Base-by-base conservation (phyloP, 2,113 vertebrate species). In the Hylia prasina region DNA sequence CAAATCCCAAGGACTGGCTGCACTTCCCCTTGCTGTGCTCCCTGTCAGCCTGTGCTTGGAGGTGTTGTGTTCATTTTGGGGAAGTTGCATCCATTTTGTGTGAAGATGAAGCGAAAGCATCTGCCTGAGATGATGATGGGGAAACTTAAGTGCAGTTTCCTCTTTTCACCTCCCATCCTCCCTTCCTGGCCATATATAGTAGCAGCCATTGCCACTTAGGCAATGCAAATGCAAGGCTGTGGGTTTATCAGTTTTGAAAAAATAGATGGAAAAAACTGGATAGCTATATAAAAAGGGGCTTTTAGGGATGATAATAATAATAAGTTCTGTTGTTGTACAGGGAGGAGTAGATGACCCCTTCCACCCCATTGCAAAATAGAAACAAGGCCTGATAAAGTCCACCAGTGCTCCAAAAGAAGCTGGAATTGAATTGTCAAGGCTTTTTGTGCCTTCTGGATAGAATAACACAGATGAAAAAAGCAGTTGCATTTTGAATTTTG, bases 41-140 rank as follows among this genome's bases (percentile, higher is more conserved):
- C 0, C 0, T 17, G 15, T 17, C 7, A 20, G 21, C 0, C 0
- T 1, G 2, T 75, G 47, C 61, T 68, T 22, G 22, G 48, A 68
- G 58, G 16, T 28, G 31, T 10, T 31, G 2, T 31, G 40, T 18
- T 78, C 11, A 0, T 80, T 93, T 69, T 45, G 79, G 56, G 47
- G 54, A 44, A 80, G 50, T 50, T 50, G 15, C 33, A 9, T 51
- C 63, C 72, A 6, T 89, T 87, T 91, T 56, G 77, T 45, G 51
- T 84, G 39, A 44, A 61, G 80, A 92, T 28, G 53, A 68, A 70
- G 73, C 33, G 39, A 33, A 82, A 93, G 54, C 4, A 1, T 61
- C 66, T 50, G n/a, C 39, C 65, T 70, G 71, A 88, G 70, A 27
- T 22, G 47, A 10, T 0, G 0, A 5, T 47, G 61, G 11, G 30